These are phyloP conservation scores for Agrypnus murinus DNA, from an alignment of 2,888 invertebrate genomes.

Conservation along the genomic window DNA sequence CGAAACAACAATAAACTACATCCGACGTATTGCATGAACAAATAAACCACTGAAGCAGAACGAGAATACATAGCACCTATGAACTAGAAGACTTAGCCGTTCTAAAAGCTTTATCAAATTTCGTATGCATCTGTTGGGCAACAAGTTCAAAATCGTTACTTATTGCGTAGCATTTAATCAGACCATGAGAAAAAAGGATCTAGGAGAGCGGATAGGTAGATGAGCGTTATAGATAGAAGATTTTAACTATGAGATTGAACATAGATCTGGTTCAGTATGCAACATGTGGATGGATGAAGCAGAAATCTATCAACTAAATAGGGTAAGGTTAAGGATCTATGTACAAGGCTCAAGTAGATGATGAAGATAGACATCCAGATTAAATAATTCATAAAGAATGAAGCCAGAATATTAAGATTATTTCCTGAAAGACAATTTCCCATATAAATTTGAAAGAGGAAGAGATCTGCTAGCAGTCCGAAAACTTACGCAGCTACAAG, in stretches of 20 bases:
- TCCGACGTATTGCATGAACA: conserved; percentile 61
- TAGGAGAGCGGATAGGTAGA: conserved; percentile 60
- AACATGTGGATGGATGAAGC: conserved; percentile 12
- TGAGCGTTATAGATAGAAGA: conserved; percentile 57
- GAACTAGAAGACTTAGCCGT: conserved; percentile 62
- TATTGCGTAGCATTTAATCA: conserved; percentile 61
- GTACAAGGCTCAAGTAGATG: conserved; percentile 42
- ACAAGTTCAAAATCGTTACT: conserved; percentile 60
- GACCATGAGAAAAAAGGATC: conserved; percentile 59
- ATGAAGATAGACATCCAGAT: conserved; percentile 54
- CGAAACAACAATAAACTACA: conserved; percentile 57
- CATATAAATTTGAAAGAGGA: conserved; percentile 38
- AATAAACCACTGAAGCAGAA: too few species aligned
- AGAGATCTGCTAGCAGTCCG: conserved; percentile 50
- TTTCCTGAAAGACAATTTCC: conserved; percentile 34
- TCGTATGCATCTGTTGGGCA: conserved; percentile 59
- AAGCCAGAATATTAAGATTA: too few species aligned
- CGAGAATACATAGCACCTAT: too few species aligned
- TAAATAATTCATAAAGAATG: conserved; percentile 40
- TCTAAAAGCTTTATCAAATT: conserved; percentile 59
- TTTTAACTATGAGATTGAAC: background rate
- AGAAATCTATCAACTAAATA: background rate
- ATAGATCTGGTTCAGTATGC: background rate
- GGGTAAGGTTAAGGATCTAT: conserved; percentile 52
- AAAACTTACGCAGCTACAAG: conserved; percentile 53